Base-by-base conservation (phyloP, 2,888 invertebrate genomes). In the Melitaea athalia region DNA sequence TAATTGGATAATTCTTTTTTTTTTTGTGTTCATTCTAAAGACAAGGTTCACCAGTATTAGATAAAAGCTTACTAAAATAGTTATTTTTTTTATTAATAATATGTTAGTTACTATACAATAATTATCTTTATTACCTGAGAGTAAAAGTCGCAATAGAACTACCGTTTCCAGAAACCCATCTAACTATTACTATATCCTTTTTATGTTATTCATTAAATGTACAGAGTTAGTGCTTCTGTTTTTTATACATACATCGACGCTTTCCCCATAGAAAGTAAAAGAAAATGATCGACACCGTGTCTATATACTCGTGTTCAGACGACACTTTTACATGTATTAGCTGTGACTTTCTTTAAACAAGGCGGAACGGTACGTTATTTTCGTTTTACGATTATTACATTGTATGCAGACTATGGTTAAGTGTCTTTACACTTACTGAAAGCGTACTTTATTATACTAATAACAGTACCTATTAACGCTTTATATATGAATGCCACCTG, bases 261-360 rank as follows among this genome's bases (percentile, higher is more conserved):
- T 57, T 57, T 57, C 57, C 57, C 57, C 10, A 38, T 57, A 57
- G 53, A 55, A 57, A 57, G 57, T 42, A 17, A 60, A 43, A 47
- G 50, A 64, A 57, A 60, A 69, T 61, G 60, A 69, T 69, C 52
- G 61, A 61, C 62, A 64, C 64, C 55, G 33, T 47, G 38, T 57
- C 64, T 50, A 15, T 55, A 52, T 49, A 61, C n/a, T 49, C n/a
- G 47, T n/a, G n/a, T 69, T 62, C 49, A 64, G 38, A 55, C 38
- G 61, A 57, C 68, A 69, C 64, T 69, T 69, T 69, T 69, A 69
- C 68, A 64, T 64, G 64, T 65, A 69, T 64, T 69, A 69, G 43
- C 64, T 47, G 42, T 24, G 33, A 69, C 68, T 69, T 69, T 69
- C 68, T 69, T 69, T 42, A 45, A 31, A 64, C 57, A 47, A 38